A percentile compares a stretch with the other conserved stretches of the same genome.
Conservation (phyloP, 2,888 invertebrate genomes). For the Athalia rosae region DNA sequence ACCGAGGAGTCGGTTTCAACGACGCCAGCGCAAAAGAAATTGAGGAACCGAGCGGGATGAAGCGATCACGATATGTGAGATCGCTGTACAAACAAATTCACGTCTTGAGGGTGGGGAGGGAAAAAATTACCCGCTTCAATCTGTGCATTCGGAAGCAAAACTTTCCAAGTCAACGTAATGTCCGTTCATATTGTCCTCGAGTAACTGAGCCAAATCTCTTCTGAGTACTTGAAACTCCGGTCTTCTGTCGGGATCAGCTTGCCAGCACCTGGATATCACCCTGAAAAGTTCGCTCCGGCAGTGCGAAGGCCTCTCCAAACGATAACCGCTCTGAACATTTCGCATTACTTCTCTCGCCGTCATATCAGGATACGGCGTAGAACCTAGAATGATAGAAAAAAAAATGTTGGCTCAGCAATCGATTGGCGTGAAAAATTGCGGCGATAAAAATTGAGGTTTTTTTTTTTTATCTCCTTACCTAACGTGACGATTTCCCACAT, state of each 20-base stretch:
- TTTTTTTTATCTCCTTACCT: constrained; percentile 73
- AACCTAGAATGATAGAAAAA: constrained; percentile 76
- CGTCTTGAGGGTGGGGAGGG: neutral
- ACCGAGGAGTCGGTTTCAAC: constrained; percentile 21
- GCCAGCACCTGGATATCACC: constrained; percentile 80
- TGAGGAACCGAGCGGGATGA: constrained; percentile 1
- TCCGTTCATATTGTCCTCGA: constrained; percentile 79
- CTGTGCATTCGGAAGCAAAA: constrained; percentile 79
- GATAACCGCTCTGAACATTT: constrained; percentile 85
- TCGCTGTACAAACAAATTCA: constrained; percentile 7
- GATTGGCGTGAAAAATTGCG: neutral
- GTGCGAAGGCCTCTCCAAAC: constrained; percentile 86
- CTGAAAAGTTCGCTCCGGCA: constrained; percentile 83
- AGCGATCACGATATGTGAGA: constrained; percentile 13
- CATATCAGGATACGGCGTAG: constrained; percentile 90
- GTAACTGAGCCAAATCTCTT: constrained; percentile 77
- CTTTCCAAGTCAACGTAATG: constrained; percentile 83
- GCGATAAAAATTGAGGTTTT: neutral
- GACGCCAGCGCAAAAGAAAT: constrained; percentile 1
- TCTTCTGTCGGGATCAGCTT: constrained; percentile 82
- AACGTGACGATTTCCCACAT: constrained; percentile 92
- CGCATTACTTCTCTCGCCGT: constrained; percentile 89
- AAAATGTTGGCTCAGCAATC: neutral
- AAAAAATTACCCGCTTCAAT: constrained; percentile 59
- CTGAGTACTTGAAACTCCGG: constrained; percentile 82